Evolutionary conservation across 1,140 invertebrate genomes (phyloP).

Genomic region (Vollenhovia emeryi): DNA sequence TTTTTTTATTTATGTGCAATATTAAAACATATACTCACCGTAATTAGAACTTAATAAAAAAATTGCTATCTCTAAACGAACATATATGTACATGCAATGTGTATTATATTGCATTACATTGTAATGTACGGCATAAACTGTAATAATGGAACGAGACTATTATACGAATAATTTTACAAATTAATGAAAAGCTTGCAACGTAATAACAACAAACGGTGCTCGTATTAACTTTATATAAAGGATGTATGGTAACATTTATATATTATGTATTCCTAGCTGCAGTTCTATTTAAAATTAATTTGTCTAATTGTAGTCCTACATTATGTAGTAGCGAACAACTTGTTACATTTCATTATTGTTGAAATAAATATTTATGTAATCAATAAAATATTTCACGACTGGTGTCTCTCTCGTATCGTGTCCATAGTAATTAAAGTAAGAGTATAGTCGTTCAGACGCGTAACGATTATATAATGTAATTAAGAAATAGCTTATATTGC

Average conservation of each 20-base stretch:
- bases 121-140: not conserved
- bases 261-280: not conserved
- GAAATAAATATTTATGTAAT: not conserved
- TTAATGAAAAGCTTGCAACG: not conserved
- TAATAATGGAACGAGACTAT: not conserved
- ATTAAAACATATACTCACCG: not conserved
- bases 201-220: not conserved
- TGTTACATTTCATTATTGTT: not conserved
- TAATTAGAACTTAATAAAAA: not conserved
- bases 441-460: not conserved
- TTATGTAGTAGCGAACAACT: not conserved
- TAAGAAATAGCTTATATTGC: not conserved
- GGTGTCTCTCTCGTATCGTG: not conserved
- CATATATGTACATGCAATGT: not conserved
- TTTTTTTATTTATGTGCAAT: no score
- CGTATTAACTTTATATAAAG: not conserved
- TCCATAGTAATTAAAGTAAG: not conserved
- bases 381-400: not conserved
- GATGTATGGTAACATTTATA: not conserved
- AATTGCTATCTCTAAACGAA: not conserved
- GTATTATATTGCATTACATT: not conserved
- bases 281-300: conserved; percentile 7
- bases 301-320: not conserved
- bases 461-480: not conserved
- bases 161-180: conserved; percentile 25